Conservation (phyloP, 2,888 invertebrate species). For the Dasypogon diadema region DNA sequence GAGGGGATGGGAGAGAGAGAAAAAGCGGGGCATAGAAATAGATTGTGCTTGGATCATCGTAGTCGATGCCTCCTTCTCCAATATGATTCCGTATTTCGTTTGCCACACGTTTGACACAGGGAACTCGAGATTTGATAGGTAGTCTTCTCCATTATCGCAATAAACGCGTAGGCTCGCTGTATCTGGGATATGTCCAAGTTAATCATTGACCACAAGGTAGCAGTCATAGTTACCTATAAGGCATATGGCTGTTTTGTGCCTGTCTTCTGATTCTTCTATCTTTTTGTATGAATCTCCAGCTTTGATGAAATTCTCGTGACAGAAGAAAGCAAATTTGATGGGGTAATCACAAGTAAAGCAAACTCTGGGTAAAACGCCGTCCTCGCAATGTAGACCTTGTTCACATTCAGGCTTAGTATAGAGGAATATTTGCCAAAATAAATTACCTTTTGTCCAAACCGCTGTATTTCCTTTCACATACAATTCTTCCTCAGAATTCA, state of each 20-base stretch:
- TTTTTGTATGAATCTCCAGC: conserved; percentile 56
- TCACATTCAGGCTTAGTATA: background rate
- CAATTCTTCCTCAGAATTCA: conserved; percentile 84
- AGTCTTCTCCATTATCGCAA: conserved; percentile 85
- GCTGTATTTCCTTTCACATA: conserved; percentile 88
- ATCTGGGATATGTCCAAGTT: conserved; percentile 69
- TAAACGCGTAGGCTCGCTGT: conserved; percentile 82
- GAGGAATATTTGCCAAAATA: no score
- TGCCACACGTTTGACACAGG: conserved; percentile 86
- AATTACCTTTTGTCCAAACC: conserved; percentile 79
- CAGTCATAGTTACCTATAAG: conserved; percentile 63
- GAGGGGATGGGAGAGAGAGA: conserved; percentile 88
- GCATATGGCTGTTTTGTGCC: conserved; percentile 60
- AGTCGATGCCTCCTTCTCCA: conserved; percentile 77
- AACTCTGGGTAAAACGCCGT: conserved; percentile 61
- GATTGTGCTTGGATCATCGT: conserved; percentile 64
- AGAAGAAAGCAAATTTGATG: conserved; percentile 85
- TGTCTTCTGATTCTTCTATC: background rate
- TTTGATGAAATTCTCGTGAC: conserved; percentile 73
- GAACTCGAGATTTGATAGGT: conserved; percentile 82
- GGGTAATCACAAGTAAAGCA: conserved; percentile 87
- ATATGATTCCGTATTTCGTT: conserved; percentile 85
- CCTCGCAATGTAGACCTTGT: conserved; percentile 60
- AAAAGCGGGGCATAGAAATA: conserved; percentile 80
- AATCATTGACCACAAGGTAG: background rate